Evolutionary conservation across 2,797 vertebrate genomes (phyloP).

Genomic region (Scleropages formosus): DNA sequence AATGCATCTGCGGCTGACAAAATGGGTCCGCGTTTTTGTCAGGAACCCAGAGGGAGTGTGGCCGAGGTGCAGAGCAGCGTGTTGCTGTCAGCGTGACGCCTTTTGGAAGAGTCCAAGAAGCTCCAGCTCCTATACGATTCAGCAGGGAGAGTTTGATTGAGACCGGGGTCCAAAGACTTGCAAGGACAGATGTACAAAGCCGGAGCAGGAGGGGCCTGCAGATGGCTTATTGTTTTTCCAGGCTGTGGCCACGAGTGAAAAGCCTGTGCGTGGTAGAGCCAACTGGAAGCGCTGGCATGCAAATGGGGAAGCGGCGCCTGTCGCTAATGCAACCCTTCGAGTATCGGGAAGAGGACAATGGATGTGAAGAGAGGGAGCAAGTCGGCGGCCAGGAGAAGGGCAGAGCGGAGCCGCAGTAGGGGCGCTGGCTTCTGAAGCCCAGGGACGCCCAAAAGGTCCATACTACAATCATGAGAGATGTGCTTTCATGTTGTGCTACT

Average conservation of each 20-base stretch:
- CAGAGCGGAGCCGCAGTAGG: not conserved
- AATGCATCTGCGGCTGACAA: not conserved
- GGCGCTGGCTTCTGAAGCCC: not conserved
- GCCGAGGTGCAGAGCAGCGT: slow-evolving; percentile 33
- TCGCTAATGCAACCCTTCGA: not conserved
- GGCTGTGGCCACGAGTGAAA: not conserved
- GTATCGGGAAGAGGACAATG: not conserved
- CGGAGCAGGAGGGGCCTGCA: slow-evolving; percentile 24
- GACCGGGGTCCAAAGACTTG: slow-evolving; percentile 25
- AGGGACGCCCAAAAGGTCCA: not conserved
- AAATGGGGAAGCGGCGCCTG: not conserved
- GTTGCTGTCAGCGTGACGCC: slow-evolving; percentile 38
- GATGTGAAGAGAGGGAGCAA: not conserved
- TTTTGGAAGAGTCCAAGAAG: slow-evolving; percentile 30
- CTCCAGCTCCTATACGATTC: slow-evolving; percentile 28
- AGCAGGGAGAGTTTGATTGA: slow-evolving; percentile 31
- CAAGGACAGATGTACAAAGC: slow-evolving; percentile 14
- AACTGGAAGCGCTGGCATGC: not conserved
- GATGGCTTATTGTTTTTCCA: slow-evolving; percentile 32
- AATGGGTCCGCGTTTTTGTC: slow-evolving; percentile 27
- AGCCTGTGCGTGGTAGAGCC: not conserved
- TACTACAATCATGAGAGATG: not conserved
- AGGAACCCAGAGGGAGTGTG: slow-evolving; percentile 21
- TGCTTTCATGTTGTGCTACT: not conserved
- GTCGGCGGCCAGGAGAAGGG: too few species aligned